Evolutionary conservation across 2,797 vertebrate genomes (phyloP), one percentile per base, ranked within the genome.

Genomic region (Chanos chanos): DNA sequence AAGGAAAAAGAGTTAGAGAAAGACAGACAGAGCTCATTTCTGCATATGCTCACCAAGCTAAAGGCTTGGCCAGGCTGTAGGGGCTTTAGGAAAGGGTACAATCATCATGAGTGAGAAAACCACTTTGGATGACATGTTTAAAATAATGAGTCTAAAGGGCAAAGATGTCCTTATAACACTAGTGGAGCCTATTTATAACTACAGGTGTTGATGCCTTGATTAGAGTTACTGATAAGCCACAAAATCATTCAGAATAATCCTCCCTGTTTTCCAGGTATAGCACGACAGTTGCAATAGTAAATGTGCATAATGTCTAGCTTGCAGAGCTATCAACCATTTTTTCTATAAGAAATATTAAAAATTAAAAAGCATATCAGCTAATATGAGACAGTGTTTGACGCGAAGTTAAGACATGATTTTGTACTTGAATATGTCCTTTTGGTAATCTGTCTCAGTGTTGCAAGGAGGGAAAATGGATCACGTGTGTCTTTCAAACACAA

Each of bases 161-260:
- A 28, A 39, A 31, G 66, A 50, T 72, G 64, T 57, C 84, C 80
- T 81, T 85, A 85, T 84, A 84, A 77, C 77, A 82, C 76, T 71
- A 83, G 81, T 83, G 84, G 60, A 80, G 77, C 83, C 86, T 85
- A 85, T 85, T 89, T 81, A 22, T 73, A 77, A 81, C 71, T 63
- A 71, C 78, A 72, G 76, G 76, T 83, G 72, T 75, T 66, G 72
- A 83, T 77, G 83, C 85, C 81, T 87, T 85, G 68, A 70, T 55
- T 74, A 73, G 55, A 43, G 34, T 31, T 49, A 72, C 69, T 70
- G 66, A 56, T 68, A 49, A 69, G 13, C 56, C 60, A 61, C 22
- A 34, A 65, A 73, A 68, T 77, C 75, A 58, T 76, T 74, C 62
- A 74, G 67, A 73, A 67, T 51, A 62, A 62, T 55, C 27, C 31